Evolutionary conservation across 2,797 vertebrate genomes (phyloP).

Genomic region (Tokudaia muenninki): DNA sequence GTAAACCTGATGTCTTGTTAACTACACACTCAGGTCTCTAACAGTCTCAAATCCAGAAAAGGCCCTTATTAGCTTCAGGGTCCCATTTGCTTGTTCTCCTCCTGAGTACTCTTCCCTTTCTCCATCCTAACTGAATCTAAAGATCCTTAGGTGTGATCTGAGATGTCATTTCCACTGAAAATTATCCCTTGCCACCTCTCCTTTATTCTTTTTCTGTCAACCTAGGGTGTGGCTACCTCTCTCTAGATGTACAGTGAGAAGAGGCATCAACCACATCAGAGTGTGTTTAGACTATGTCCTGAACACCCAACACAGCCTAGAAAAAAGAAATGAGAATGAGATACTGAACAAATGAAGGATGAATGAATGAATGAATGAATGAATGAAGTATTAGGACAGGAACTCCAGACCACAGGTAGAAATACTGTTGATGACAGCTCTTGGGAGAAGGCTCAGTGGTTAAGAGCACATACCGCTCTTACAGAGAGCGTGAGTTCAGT

Average conservation of each 20-base stretch:
- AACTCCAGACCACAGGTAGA: not conserved
- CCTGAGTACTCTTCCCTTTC: not conserved
- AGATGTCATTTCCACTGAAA: not conserved
- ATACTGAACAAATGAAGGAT: not conserved
- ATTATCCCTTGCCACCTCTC: not conserved
- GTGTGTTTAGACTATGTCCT: not conserved
- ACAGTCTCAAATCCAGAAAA: not conserved
- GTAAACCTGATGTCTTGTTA: not conserved
- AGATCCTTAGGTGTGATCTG: not conserved
- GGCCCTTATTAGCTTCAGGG: no score
- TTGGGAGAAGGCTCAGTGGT: not conserved
- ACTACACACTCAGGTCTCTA: not conserved
- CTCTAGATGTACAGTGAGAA: not conserved
- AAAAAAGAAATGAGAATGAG: not conserved
- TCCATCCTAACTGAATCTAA: not conserved
- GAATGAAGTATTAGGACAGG: not conserved
- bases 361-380: not conserved
- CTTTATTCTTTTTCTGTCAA: not conserved
- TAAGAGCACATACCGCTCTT: not conserved
- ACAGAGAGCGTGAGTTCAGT: not conserved
- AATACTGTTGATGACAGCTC: not conserved
- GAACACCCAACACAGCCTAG: not conserved
- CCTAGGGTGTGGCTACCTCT: not conserved
- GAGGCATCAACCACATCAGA: not conserved
- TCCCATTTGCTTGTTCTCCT: not conserved